Evolutionary conservation across 1,140 invertebrate genomes (phyloP), one percentile per base, ranked within the genome.

Genomic region (Euwallacea similis): DNA sequence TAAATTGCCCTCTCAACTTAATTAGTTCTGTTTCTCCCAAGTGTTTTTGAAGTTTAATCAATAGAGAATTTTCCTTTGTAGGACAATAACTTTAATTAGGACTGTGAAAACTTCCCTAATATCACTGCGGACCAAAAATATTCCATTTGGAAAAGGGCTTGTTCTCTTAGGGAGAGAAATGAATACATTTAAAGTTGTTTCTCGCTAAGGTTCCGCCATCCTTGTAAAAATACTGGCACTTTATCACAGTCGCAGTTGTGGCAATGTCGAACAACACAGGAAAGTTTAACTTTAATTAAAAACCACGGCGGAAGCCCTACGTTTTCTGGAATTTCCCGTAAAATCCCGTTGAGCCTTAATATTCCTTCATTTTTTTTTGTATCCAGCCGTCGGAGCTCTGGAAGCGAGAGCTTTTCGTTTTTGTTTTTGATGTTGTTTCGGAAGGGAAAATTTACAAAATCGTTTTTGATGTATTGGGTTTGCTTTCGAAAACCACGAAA

Each of bases 271-370:
- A 58, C 55, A 58, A 58, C 55, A 58, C n/a, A 16, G 55, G 55
- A 58, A 58, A 58, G 55, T 58, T 58, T 58, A 58, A 58, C 55
- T 58, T 58, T 58, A 58, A 58, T 58, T 58, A 58, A 58, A 58
- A 58, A 58, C 55, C 55, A 58, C 55, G 55, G n/a, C 55, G 55
- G 55, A 58, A 58, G 55, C 16, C 55, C 21, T 58, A 58, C 55
- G 55, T 58, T 58, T 21, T 58, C 55, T 21, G 16, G 55, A 58
- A 58, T 58, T 58, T 58, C 55, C 55, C 16, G 55, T 58, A 58
- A 58, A 58, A 21, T 58, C 55, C 16, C 55, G 55, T 58, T 58
- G n/a, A 33, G 55, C 16, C 13, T 58, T 58, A 58, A 58, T 58
- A 58, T 58, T 58, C 55, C n/a, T 41, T 58, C 50, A 53, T 58